phyloP scores from a whole-genome alignment of 2,888 invertebrate species.

The Phaonia tiefii region DNA sequence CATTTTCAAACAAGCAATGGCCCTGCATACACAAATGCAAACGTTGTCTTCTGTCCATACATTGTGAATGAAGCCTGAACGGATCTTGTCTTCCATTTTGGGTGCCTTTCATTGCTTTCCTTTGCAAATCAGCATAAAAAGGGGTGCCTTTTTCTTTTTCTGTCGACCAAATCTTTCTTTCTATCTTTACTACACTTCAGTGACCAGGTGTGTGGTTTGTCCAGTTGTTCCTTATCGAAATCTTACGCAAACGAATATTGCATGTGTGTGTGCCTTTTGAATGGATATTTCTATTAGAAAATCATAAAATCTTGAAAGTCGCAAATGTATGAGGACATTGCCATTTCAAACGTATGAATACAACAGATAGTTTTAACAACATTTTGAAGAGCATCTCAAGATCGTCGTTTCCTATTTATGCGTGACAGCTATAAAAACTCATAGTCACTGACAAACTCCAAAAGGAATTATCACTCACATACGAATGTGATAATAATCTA shows the following conservation, averaged over 20 bases:
- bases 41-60: not conserved
- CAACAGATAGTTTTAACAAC: not conserved
- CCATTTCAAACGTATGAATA: conserved; percentile 65
- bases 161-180: conserved; percentile 46
- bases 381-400: conserved; percentile 67
- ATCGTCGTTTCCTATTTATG: conserved; percentile 70
- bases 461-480: conserved; percentile 24
- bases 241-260: conserved; percentile 58
- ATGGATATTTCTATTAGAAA: conserved; percentile 38
- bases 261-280: conserved; percentile 2
- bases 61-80: too few relatives aligned
- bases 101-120: conserved; percentile 61
- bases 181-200: conserved; percentile 11
- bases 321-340: conserved; percentile 36
- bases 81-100: conserved; percentile 60
- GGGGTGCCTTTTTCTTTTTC: conserved; percentile 71
- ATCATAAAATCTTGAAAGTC: conserved; percentile 45
- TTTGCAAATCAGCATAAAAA: conserved; percentile 61
- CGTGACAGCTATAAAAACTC: conserved; percentile 72
- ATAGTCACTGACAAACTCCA: conserved; percentile 2
- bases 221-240: conserved; percentile 35
- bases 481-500: conserved; percentile 55
- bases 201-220: conserved; percentile 66
- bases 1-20: conserved; percentile 65
- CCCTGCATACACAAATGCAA: conserved; percentile 4